Evolutionary conservation across 2,888 invertebrate genomes (phyloP), one percentile per base, ranked within the genome.

Genomic region (Drosophila testacea): DNA sequence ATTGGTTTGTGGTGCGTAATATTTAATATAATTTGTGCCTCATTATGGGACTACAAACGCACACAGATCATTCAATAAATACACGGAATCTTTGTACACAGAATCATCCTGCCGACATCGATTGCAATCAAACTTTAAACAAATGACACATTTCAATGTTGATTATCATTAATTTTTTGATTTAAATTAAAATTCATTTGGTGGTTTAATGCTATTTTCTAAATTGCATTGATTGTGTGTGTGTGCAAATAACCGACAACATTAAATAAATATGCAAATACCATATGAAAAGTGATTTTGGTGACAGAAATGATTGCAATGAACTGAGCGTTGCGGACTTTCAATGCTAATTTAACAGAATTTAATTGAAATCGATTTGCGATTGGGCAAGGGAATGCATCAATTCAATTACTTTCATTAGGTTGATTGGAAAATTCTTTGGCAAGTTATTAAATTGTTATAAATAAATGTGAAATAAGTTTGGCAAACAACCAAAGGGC

Each of bases 141-240:
- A 65, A 69, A 73, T 67, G 55, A 50, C 48, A 46, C 16, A 55
- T 54, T 61, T 61, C 38, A 36, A 57, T 54, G 56, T 30, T 16
- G 16, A 56, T 27, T 57, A 62, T 28, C 44, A 46, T 42, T 47
- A 46, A 36, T 38, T 42, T 51, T 32, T 42, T 28, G 16, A 69
- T 69, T 84, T 82, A 61, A 69, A 75, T 71, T 62, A 50, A 71
- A 77, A 82, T 68, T 39, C 62, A 73, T 75, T 78, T 80, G 54
- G 48, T 36, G 66, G 36, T 64, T 69, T 73, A 86, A 83, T 83
- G 67, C 76, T 76, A 88, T 79, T 83, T 85, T 69, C 75, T 69
- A 83, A 83, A 83, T 83, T 78, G 78, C 83, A 75, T 73, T 80
- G 88, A 83, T 88, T 83, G 48, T 42, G 16, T 73, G 16, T 73